Evolutionary conservation across 2,888 invertebrate genomes (phyloP), one percentile per base, ranked within the genome.

Genomic region (Dasypolia templi): DNA sequence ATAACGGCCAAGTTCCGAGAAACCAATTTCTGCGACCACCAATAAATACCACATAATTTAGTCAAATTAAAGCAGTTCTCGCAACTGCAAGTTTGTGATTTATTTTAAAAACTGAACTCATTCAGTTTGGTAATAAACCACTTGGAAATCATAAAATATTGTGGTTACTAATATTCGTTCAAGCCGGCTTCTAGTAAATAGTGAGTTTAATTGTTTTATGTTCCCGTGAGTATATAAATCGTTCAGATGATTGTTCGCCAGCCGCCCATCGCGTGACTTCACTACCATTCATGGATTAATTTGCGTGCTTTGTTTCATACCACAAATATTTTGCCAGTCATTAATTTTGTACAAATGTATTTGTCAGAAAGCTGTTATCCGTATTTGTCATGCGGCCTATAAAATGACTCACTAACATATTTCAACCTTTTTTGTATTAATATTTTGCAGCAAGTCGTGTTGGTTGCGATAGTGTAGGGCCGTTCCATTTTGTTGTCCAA

Each of bases 301-400:
- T n/a, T 80, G 71, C 67, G 83, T 80, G 75, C 72, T 75, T 83
- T 80, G 80, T 83, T 82, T 79, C 65, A 66, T 78, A 69, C 68
- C 53, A 79, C 62, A 35, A 68, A 67, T 70, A 72, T 80, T 74
- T 80, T 83, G 81, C 68, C 65, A 80, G 65, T 72, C 79, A 81
- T 81, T 73, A 58, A 79, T 82, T 82, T 79, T 42, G 65, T 73
- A 83, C 66, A 79, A 79, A 79, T 75, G 49, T 79, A 79, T 66
- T 79, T 82, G 62, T 68, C 65, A 74, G 58, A 72, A 66, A 26
- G 29, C 69, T 63, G 56, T 58, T 70, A 62, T 58, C 62, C 70
- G 51, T 64, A 64, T 66, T 84, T 81, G 51, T 70, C 59, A 81
- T 55, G 39, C 53, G 35, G 49, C 39, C 26, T 63, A 59, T 55